Base-by-base conservation (phyloP, 2,113 vertebrate genomes). In the Hippolais icterina region DNA sequence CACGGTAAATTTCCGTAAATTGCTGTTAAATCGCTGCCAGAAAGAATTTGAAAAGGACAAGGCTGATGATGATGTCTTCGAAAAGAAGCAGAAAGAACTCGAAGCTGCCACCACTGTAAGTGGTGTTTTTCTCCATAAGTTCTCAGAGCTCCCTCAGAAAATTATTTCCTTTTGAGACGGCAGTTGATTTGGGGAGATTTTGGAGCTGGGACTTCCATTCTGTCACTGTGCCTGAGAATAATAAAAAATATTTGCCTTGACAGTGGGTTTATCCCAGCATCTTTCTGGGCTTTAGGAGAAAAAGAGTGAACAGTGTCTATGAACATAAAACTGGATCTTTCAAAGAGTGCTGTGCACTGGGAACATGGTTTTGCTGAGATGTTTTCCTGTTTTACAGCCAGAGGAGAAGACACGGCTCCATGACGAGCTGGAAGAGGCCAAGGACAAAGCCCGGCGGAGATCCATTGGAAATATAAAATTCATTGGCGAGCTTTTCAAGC, bases 11-110 rank as follows among this genome's bases (percentile, higher is more conserved):
- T 99, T 99, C 97, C 99, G 99, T 93, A 99, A 99, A 95, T 93
- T 99, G 96, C 98, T 99, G 54, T 97, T 99, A 88, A 99, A 99
- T 95, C 99, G 99, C 72, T 99, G 99, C 97, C 99, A 99, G 98
- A 99, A 99, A 91, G 99, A 99, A 85, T 99, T 99, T 96, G 99
- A 99, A 91, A 99, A 99, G 96, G 99, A 99, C 98, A 99, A 99
- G 97, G 99, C 99, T 75, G 99, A 99, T 2, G 99, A 99, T 5
- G 99, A 99, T 12, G 99, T 99, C 96, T 99, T 99, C 85, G 99
- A 99, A 97, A 99, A 98, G 97, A 99, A 99, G 96, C 99, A 99
- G 97, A 99, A 99, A 78, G 99, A 99, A 94, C 98, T 99, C 3
- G 99, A 99, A 94, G 98, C 98, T 93, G 98, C 99, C 83, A 98